Percentiles rank a stretch among this genome's conserved stretches.
Conservation (phyloP, 1,140 invertebrate genomes). For the Vanessa tameamea region DNA sequence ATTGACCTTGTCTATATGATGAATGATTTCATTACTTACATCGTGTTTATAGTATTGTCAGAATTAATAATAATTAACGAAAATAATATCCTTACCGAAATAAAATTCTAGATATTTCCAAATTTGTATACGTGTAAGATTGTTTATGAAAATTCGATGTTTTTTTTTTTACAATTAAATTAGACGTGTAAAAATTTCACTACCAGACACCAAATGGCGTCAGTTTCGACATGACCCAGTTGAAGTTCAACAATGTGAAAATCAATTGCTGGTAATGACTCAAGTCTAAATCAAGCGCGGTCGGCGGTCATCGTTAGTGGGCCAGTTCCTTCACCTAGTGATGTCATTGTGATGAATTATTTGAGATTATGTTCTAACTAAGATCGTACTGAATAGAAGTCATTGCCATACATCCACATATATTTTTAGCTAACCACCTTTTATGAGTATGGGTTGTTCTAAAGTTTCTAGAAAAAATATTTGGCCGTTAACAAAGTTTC, state of each 20-base stretch:
- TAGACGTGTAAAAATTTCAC: neutral
- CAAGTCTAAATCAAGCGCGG: constrained; percentile 36
- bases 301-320: constrained; percentile 39
- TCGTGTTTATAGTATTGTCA: neutral
- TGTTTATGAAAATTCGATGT: too few species aligned
- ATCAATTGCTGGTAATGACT: constrained; percentile 31
- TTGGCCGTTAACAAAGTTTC: too few species aligned
- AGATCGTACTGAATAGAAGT: constrained; percentile 1
- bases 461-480: too few species aligned
- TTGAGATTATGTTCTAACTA: constrained; percentile 22
- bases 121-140: too few species aligned
- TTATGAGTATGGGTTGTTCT: too few species aligned
- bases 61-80: neutral
- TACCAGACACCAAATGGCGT: neutral
- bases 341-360: constrained; percentile 35
- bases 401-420: neutral
- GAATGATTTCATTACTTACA: neutral
- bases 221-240: constrained; percentile 28
- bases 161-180: neutral
- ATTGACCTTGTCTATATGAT: constrained; percentile 43
- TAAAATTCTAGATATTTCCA: too few species aligned
- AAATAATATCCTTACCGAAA: too few species aligned
- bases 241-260: constrained; percentile 40
- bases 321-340: constrained; percentile 43
- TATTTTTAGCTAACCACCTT: neutral